Conservation (phyloP, 2,113 vertebrate genomes). For the Fulmarus glacialis region DNA sequence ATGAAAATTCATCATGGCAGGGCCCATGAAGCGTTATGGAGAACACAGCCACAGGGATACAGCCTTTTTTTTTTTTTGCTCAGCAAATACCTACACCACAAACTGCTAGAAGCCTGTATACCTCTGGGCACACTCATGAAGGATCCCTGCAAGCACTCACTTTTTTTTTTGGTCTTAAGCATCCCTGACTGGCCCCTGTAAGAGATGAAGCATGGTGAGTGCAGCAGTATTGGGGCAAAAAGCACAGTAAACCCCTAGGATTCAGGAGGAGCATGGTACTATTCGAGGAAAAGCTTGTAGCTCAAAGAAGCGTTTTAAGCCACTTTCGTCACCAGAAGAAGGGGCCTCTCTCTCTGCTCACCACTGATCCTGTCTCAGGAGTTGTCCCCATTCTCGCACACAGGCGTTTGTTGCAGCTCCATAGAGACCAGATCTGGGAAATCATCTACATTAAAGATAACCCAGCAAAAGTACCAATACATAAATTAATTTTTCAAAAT, state of each 20-base stretch:
- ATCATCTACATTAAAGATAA: not conserved
- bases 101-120: not conserved
- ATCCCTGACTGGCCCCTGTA: not conserved
- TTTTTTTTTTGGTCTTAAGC: not conserved
- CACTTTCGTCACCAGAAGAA: not conserved
- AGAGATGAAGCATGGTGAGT: not conserved
- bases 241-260: not conserved
- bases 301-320: not conserved
- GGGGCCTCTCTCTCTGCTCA: not conserved
- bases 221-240: not conserved
- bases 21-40: not conserved
- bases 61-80: not conserved
- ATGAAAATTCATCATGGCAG: not conserved
- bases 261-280: accelerated
- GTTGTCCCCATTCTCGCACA: not conserved
- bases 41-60: not conserved
- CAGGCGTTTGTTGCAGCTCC: not conserved
- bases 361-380: not conserved
- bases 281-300: not conserved
- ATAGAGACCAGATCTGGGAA: not conserved
- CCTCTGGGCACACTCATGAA: not conserved
- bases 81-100: not conserved
- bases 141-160: not conserved
- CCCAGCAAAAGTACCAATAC: not conserved
- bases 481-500: not conserved